A percentile compares a stretch with the other conserved stretches of the same genome.
These are phyloP conservation scores for Archaeoteleia sp. DNA, from an alignment of 2,888 invertebrate genomes.

Conservation along the genomic window DNA sequence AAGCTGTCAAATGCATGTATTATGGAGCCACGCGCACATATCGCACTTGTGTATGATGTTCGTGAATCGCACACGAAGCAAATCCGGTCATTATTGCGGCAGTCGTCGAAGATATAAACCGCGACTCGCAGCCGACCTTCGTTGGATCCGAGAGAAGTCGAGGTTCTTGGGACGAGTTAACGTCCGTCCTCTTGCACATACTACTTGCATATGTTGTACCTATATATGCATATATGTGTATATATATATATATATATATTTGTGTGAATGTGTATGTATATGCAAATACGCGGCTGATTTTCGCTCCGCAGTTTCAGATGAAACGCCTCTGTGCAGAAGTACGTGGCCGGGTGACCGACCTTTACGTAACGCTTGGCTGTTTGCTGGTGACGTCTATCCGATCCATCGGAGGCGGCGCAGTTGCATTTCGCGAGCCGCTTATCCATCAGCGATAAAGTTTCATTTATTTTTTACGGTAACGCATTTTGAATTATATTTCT, in stretches of 20 bases:
- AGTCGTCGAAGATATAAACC: constrained; percentile 20
- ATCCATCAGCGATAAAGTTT: constrained; percentile 27
- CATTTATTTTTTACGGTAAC: constrained; percentile 2
- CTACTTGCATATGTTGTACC: constrained; percentile 20
- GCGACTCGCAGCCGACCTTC: constrained; percentile 48
- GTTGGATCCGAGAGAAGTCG: constrained; percentile 43
- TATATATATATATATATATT: no score
- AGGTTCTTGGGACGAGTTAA: constrained; percentile 47
- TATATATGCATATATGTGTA: constrained; percentile 22
- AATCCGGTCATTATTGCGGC: constrained; percentile 30
- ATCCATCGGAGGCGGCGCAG: constrained; percentile 54
- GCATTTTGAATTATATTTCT: no score
- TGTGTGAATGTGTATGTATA: no score
- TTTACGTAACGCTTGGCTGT: constrained; percentile 73
- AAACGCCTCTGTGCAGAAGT: constrained; percentile 56
- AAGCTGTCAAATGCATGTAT: constrained; percentile 8
- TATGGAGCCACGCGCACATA: constrained; percentile 13
- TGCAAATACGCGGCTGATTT: constrained; percentile 33
- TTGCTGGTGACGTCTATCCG: constrained; percentile 63
- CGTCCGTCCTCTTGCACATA: constrained; percentile 22
- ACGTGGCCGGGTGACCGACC: constrained; percentile 74
- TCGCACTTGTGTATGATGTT: constrained; percentile 28
- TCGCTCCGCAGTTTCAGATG: constrained; percentile 49
- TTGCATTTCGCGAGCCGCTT: constrained; percentile 42
- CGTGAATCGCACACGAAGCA: no score